Percentiles rank a stretch among this genome's conserved stretches.
Evolutionary conservation across 2,888 invertebrate species (phyloP).

Genomic region (Atherix ibis): DNA sequence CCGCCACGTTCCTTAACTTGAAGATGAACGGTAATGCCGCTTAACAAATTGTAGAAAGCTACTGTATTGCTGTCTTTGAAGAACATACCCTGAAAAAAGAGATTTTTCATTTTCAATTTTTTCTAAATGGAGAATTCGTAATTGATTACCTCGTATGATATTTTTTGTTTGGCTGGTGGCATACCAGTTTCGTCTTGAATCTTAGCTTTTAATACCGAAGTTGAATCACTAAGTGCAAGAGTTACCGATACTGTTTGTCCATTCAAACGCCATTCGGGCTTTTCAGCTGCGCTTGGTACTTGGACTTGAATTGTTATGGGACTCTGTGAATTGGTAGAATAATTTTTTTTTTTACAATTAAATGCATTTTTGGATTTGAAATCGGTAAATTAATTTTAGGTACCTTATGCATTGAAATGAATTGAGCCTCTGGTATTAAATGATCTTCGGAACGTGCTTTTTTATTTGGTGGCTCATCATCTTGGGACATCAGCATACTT

Average conservation of each 20-base stretch:
- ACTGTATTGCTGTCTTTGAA: constrained; percentile 91
- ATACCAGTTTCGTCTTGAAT: constrained; percentile 74
- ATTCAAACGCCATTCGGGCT: constrained; percentile 87
- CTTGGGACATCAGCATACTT: constrained; percentile 36
- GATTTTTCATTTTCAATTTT: constrained; percentile 4
- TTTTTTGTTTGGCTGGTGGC: constrained; percentile 94
- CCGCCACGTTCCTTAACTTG: constrained; percentile 97
- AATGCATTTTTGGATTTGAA: constrained; percentile 25
- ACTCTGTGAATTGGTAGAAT: constrained; percentile 34
- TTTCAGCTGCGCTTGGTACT: constrained; percentile 72
- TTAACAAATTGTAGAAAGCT: constrained; percentile 89
- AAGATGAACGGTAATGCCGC: constrained; percentile 68
- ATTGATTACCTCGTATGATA: constrained; percentile 80
- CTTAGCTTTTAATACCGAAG: constrained; percentile 75
- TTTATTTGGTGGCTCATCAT: constrained; percentile 78
- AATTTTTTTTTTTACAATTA: too few relatives aligned
- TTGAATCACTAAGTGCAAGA: constrained; percentile 58
- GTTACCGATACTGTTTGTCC: constrained; percentile 73
- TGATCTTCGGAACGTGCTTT: constrained; percentile 84
- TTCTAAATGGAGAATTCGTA: too few relatives aligned
- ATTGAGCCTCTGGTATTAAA: constrained; percentile 76
- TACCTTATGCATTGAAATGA: constrained; percentile 51
- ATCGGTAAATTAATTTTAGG: constrained; percentile 9
- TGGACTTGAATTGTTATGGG: constrained; percentile 69
- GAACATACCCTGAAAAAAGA: constrained; percentile 71